phyloP scores from a whole-genome alignment of 2,113 vertebrate genomes.

The Gymnarchus niloticus region DNA sequence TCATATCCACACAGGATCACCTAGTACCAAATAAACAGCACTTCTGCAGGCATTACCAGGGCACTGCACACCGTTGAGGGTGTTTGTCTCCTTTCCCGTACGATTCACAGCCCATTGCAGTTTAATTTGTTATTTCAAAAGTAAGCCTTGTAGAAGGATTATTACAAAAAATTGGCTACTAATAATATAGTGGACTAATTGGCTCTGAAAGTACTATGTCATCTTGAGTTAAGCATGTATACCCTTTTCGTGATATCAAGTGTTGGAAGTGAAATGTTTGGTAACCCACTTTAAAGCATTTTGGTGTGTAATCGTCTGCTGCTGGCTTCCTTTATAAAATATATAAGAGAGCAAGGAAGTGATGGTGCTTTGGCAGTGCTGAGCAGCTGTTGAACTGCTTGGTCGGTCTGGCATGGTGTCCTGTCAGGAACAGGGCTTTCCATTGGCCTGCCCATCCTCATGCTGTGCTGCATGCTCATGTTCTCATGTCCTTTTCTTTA shows the following conservation, averaged over 20 bases:
- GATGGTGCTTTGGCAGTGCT: neutral
- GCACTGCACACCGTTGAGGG: conserved; percentile 72
- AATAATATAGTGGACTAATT: conserved; percentile 36
- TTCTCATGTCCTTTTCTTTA: neutral
- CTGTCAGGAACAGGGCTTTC: neutral
- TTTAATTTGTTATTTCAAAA: conserved; percentile 59
- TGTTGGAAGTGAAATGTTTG: conserved; percentile 25
- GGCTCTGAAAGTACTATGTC: conserved; percentile 30
- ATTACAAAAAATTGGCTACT: conserved; percentile 29
- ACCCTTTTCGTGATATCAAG: conserved; percentile 22
- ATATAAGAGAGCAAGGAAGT: neutral
- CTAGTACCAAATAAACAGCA: conserved; percentile 89
- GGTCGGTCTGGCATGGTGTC: conserved; percentile 19
- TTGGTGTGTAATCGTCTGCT: conserved; percentile 33
- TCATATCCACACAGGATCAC: conserved; percentile 75
- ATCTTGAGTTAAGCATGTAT: conserved; percentile 13
- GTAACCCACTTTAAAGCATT: conserved; percentile 31
- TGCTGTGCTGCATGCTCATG: conserved; percentile 46
- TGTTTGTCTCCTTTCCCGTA: conserved; percentile 55
- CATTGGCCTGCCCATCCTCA: conserved; percentile 15
- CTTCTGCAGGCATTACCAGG: conserved; percentile 79
- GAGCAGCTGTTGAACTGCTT: conserved; percentile 25
- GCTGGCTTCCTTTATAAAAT: conserved; percentile 26
- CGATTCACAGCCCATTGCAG: conserved; percentile 25
- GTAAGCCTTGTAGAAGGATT: conserved; percentile 60